Conservation (phyloP, 2,113 vertebrate genomes). For the Hiodon tergisus region DNA sequence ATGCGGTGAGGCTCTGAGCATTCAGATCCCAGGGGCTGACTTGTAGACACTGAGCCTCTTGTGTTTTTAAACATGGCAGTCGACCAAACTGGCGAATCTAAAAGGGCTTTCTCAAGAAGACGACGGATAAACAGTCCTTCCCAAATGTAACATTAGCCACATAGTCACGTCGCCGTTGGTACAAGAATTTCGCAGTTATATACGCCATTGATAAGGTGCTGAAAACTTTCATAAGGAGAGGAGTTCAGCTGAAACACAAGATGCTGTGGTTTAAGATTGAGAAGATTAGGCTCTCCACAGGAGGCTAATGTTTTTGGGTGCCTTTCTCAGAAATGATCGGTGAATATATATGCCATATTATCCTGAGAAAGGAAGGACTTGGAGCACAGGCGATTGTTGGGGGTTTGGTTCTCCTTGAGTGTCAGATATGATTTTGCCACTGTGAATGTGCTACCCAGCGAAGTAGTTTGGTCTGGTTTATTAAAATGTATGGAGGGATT, state of each 20-base stretch:
- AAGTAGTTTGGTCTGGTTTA: too few species aligned
- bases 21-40: background rate
- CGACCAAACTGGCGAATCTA: conserved; percentile 3
- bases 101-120: conserved; percentile 3
- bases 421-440: too few species aligned
- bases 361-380: too few species aligned
- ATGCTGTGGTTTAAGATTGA: background rate
- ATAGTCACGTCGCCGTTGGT: background rate
- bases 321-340: too few species aligned
- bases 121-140: conserved; percentile 2
- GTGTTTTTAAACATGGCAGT: conserved; percentile 4
- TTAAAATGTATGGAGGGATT: too few species aligned
- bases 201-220: background rate
- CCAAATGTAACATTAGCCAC: background rate
- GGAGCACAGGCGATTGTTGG: too few species aligned
- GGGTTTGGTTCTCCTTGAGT: too few species aligned
- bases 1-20: background rate
- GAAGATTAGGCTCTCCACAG: background rate
- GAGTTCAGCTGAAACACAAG: background rate
- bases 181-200: background rate
- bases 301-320: too few species aligned
- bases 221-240: background rate
- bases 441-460: too few species aligned
- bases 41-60: conserved; percentile 8
- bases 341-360: too few species aligned